These are phyloP conservation scores for Perithous albicinctus DNA, from an alignment of 2,888 invertebrate genomes.

Conservation along the genomic window DNA sequence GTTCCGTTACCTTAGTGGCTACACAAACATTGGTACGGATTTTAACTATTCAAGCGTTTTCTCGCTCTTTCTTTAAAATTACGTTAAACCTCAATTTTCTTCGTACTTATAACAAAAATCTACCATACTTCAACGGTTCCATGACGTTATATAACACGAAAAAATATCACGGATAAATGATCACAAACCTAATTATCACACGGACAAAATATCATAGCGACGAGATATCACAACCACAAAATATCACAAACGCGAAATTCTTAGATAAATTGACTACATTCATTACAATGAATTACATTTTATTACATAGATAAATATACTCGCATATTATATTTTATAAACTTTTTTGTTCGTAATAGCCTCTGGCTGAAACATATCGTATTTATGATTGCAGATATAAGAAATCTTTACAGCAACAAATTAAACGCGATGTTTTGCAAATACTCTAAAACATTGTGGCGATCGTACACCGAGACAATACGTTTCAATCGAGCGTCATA, in stretches of 20 bases:
- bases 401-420: neutral
- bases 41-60: too few species aligned
- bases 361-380: too few species aligned
- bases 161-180: conserved; percentile 2
- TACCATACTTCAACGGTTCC: too few species aligned
- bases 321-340: too few species aligned
- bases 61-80: too few species aligned
- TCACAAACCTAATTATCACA: too few species aligned
- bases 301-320: neutral
- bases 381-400: too few species aligned
- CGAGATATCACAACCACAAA: neutral
- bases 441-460: neutral
- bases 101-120: too few species aligned
- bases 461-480: neutral
- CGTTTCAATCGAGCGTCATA: neutral
- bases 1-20: too few species aligned
- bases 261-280: neutral
- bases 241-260: neutral
- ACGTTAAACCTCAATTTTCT: too few species aligned
- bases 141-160: neutral
- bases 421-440: conserved; percentile 1
- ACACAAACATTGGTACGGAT: too few species aligned
- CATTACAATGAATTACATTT: neutral
- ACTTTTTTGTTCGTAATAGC: too few species aligned
- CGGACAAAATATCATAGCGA: neutral